Conservation (phyloP, 2,888 invertebrate species). For the Monoplex corrugatus region DNA sequence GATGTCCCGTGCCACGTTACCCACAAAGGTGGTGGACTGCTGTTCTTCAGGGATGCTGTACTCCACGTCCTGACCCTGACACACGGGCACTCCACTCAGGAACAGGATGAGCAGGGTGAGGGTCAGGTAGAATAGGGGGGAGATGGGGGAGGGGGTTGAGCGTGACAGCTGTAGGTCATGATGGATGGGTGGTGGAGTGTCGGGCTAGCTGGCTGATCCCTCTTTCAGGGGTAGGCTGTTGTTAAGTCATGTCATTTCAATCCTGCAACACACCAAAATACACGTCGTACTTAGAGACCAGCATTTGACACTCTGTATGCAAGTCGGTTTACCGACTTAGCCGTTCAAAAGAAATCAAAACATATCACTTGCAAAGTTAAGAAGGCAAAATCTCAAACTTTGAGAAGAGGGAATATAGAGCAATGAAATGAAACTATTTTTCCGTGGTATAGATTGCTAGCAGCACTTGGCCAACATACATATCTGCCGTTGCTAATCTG, state of each 20-base stretch:
- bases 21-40: conserved; percentile 58
- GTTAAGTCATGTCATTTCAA: not conserved
- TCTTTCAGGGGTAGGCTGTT: not conserved
- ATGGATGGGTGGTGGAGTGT: not conserved
- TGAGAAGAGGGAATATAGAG: no score
- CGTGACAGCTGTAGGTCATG: not conserved
- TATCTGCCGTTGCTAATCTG: no score
- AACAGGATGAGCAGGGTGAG: conserved; percentile 2
- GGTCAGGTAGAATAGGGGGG: not conserved
- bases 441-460: no score
- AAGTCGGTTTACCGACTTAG: no score
- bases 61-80: conserved; percentile 41
- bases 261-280: conserved; percentile 17
- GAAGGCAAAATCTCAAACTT: no score
- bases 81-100: not conserved
- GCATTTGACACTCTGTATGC: no score
- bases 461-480: no score
- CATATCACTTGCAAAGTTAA: no score
- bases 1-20: conserved; percentile 69
- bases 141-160: not conserved
- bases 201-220: not conserved
- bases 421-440: no score
- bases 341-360: no score
- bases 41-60: conserved; percentile 54
- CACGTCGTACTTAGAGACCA: no score